Conservation (phyloP, 2,888 invertebrate genomes). For the Coenonympha glycerion region DNA sequence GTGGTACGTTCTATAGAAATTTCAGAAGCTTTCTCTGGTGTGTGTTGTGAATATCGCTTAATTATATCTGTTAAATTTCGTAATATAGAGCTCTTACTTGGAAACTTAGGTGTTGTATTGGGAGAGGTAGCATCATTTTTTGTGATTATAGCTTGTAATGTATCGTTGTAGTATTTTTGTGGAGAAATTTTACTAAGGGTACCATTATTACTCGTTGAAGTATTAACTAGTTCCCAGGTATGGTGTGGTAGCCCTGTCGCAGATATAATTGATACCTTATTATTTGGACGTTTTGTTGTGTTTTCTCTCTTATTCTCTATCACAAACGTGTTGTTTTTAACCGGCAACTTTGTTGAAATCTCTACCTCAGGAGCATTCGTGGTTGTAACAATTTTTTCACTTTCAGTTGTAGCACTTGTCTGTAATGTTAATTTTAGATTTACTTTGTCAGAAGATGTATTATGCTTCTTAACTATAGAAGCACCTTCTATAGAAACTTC, state of each 20-base stretch:
- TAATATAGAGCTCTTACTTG: constrained; percentile 63
- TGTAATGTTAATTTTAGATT: too few relatives aligned
- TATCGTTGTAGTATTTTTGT: constrained; percentile 77
- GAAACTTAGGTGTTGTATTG: constrained; percentile 63
- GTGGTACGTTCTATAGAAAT: constrained; percentile 26
- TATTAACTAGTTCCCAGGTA: constrained; percentile 78
- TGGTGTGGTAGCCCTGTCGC: constrained; percentile 57
- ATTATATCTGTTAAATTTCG: constrained; percentile 80
- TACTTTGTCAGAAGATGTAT: constrained; percentile 31
- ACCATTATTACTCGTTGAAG: constrained; percentile 62
- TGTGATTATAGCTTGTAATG: constrained; percentile 78
- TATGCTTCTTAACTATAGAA: constrained; percentile 64
- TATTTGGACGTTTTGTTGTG: constrained; percentile 59
- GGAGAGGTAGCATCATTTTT: constrained; percentile 70
- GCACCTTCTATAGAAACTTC: constrained; percentile 62
- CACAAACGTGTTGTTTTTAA: constrained; percentile 22
- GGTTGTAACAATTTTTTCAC: constrained; percentile 23
- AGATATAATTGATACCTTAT: constrained; percentile 69
- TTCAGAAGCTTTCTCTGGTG: constrained; percentile 49
- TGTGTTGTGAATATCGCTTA: constrained; percentile 76
- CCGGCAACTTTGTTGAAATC: constrained; percentile 15
- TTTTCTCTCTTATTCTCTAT: constrained; percentile 48
- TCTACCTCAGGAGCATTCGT: constrained; percentile 27
- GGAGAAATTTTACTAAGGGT: constrained; percentile 58
- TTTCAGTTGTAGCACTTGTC: constrained; percentile 27